Evolutionary conservation across 1,140 invertebrate species (phyloP).

Genomic region (Phenacoccus solenopsis): DNA sequence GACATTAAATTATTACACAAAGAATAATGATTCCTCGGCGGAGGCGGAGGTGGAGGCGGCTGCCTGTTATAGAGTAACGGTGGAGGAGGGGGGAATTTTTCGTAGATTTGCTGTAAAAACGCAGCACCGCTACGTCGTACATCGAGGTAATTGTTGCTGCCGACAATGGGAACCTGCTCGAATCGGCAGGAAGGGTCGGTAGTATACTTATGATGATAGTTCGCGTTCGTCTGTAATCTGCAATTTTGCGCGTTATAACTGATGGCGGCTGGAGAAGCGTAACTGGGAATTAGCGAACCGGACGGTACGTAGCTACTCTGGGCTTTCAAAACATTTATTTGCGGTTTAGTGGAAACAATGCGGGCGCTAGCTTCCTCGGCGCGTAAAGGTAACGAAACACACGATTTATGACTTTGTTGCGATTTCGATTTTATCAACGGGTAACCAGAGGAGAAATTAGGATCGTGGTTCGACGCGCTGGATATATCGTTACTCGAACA

Average conservation of each 20-base stretch:
- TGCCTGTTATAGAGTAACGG: slow-evolving; percentile 27
- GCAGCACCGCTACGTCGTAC: slow-evolving; percentile 47
- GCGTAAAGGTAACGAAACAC: slow-evolving; percentile 28
- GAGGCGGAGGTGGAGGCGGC: slow-evolving; percentile 30
- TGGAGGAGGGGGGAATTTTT: slow-evolving; percentile 35
- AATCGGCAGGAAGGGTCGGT: neutral
- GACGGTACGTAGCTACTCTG: slow-evolving; percentile 43
- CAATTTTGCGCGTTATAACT: neutral
- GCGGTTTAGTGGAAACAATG: slow-evolving; percentile 50
- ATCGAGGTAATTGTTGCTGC: slow-evolving; percentile 53
- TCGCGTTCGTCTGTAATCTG: neutral
- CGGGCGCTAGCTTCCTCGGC: slow-evolving; percentile 49
- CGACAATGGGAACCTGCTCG: slow-evolving; percentile 38
- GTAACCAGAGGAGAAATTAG: neutral
- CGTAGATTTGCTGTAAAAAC: slow-evolving; percentile 28
- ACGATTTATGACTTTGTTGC: slow-evolving; percentile 27
- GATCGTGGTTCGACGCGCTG: neutral
- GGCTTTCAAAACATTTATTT: slow-evolving; percentile 51
- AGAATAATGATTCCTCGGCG: slow-evolving; percentile 31
- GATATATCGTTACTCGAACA: neutral
- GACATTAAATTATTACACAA: slow-evolving; percentile 28
- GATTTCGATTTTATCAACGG: slow-evolving; percentile 24
- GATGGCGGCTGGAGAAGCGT: neutral
- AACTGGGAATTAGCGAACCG: slow-evolving; percentile 26
- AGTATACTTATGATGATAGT: slow-evolving; percentile 4